Evolutionary conservation across 2,113 vertebrate genomes (phyloP).

Genomic region (Trogon melanurus): DNA sequence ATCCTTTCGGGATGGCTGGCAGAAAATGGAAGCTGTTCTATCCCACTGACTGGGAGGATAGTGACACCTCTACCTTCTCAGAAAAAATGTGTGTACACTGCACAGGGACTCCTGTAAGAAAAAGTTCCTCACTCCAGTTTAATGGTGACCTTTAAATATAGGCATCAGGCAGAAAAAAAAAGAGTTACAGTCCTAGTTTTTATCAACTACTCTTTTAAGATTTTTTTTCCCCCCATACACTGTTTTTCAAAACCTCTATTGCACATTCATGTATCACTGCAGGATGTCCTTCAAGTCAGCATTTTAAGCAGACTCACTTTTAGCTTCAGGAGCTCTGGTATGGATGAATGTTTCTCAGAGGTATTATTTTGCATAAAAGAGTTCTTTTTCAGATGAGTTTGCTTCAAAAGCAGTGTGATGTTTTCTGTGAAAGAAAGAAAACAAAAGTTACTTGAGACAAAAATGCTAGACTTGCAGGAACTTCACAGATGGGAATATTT

Average conservation of each 20-base stretch:
- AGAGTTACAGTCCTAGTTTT: not conserved
- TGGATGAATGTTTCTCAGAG: slow-evolving; percentile 64
- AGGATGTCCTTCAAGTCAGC: slow-evolving; percentile 22
- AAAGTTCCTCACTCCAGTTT: not conserved
- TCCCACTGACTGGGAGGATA: not conserved
- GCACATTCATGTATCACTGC: slow-evolving; percentile 31
- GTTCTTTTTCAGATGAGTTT: slow-evolving; percentile 57
- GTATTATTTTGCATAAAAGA: slow-evolving; percentile 68
- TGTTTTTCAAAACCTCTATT: slow-evolving; percentile 18
- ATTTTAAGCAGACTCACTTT: slow-evolving; percentile 75
- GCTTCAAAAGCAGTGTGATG: slow-evolving; percentile 68
- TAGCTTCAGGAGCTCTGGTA: slow-evolving; percentile 75
- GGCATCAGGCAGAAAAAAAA: not conserved
- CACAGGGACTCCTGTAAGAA: not conserved
- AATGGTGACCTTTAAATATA: not conserved
- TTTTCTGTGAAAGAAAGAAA: slow-evolving; percentile 66
- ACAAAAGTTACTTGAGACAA: slow-evolving; percentile 36
- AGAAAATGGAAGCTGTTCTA: not conserved
- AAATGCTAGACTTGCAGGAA: not conserved
- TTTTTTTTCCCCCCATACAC: not conserved
- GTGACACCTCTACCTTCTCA: not conserved
- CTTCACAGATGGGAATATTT: not conserved
- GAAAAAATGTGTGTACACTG: not conserved
- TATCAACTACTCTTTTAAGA: slow-evolving; percentile 1
- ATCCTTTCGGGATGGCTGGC: not conserved